A percentile compares a stretch with the other conserved stretches of the same genome.
phyloP scores from a whole-genome alignment of 2,888 invertebrate genomes.

The Hirtodrosophila confusa region DNA sequence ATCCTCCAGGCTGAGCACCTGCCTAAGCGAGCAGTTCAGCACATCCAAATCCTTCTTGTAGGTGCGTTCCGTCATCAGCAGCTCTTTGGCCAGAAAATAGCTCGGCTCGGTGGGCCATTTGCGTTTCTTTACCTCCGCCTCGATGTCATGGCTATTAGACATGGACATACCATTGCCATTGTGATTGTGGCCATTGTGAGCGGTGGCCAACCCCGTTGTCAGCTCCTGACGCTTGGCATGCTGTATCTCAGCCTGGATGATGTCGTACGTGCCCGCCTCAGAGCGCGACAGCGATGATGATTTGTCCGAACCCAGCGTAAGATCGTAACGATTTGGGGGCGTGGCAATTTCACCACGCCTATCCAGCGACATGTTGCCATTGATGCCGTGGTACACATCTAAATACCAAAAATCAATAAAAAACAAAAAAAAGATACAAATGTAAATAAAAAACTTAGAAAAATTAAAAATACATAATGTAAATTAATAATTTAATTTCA shows the following conservation, averaged over 20 bases:
- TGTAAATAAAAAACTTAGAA: background rate
- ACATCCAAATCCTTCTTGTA: slow-evolving; percentile 97
- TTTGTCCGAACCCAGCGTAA: slow-evolving; percentile 83
- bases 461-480: slow-evolving; percentile 1
- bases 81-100: slow-evolving; percentile 95
- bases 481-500: slow-evolving; percentile 8
- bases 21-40: slow-evolving; percentile 92
- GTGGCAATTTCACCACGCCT: slow-evolving; percentile 81
- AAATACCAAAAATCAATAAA: slow-evolving; percentile 10
- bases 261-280: slow-evolving; percentile 84
- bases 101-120: slow-evolving; percentile 89
- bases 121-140: slow-evolving; percentile 82
- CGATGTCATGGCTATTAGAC: slow-evolving; percentile 61
- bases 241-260: slow-evolving; percentile 83
- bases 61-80: slow-evolving; percentile 97
- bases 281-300: slow-evolving; percentile 84
- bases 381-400: slow-evolving; percentile 84
- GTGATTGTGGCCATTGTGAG: slow-evolving; percentile 73
- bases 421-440: background rate
- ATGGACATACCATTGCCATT: slow-evolving; percentile 48
- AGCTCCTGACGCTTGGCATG: slow-evolving; percentile 81
- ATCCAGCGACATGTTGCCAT: slow-evolving; percentile 84
- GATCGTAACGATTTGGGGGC: slow-evolving; percentile 82
- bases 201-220: slow-evolving; percentile 70
- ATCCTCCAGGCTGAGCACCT: slow-evolving; percentile 88